phyloP scores from a whole-genome alignment of 2,113 vertebrate species.

The Syngnathus typhle region DNA sequence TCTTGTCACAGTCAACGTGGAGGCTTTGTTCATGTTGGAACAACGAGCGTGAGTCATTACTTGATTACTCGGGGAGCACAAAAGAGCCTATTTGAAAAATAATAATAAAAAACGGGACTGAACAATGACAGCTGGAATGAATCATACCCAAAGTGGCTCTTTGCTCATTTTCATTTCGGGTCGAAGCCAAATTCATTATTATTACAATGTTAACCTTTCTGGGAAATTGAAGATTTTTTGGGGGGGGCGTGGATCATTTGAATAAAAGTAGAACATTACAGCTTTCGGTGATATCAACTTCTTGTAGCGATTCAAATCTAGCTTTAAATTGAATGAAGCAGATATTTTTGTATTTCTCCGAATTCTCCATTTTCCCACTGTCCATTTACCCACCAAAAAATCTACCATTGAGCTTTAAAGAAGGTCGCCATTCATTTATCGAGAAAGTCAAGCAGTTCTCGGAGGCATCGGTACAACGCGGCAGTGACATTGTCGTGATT shows the following conservation, averaged over 20 bases:
- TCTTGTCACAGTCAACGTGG: constrained; percentile 45
- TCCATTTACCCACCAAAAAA: neutral
- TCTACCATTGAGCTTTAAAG: neutral
- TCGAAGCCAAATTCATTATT: constrained; percentile 3
- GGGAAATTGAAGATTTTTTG: neutral
- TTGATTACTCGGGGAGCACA: constrained; percentile 38
- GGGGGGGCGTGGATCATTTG: neutral
- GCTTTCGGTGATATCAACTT: neutral
- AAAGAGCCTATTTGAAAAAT: constrained; percentile 36
- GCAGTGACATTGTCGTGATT: constrained; percentile 7
- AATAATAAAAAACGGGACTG: constrained; percentile 13
- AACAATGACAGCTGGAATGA: constrained; percentile 42
- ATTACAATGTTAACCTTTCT: constrained; percentile 2
- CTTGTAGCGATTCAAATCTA: no score
- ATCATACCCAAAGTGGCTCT: constrained; percentile 39
- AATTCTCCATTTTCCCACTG: neutral
- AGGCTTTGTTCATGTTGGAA: constrained; percentile 39
- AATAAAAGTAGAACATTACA: neutral
- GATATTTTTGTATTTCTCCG: neutral
- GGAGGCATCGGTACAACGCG: constrained; percentile 12
- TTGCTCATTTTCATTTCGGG: constrained; percentile 20
- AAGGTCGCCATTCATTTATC: neutral
- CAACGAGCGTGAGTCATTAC: constrained; percentile 53
- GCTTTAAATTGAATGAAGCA: constrained; percentile 2
- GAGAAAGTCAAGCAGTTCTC: neutral